A percentile compares a stretch with the other conserved stretches of the same genome.
Evolutionary conservation across 2,113 vertebrate species (phyloP).

Genomic region (Lathamus discolor): DNA sequence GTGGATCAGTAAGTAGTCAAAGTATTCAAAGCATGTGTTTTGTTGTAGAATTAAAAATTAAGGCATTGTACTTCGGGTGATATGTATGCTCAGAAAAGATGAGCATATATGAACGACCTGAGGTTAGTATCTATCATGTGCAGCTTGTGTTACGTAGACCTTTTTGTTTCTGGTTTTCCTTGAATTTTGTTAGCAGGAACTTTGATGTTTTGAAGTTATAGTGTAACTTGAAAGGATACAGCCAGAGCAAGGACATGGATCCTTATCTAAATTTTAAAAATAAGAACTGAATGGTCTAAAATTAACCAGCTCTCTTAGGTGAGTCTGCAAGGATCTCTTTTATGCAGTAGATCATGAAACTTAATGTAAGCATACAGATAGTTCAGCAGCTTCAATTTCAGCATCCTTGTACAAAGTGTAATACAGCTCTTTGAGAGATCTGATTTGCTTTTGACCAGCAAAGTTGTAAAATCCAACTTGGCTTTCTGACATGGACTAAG

Average conservation of each 20-base stretch:
- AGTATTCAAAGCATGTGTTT: not conserved
- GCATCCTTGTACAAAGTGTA: not conserved
- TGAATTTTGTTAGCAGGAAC: conserved; percentile 7
- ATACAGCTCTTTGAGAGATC: not conserved
- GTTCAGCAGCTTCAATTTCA: conserved; percentile 6
- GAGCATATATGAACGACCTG: not conserved
- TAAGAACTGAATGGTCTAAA: not conserved
- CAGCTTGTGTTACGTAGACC: not conserved
- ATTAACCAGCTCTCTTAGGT: not conserved
- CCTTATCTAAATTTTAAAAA: not conserved
- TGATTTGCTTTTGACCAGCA: conserved; percentile 38
- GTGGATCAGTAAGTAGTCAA: not conserved
- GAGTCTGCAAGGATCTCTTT: not conserved
- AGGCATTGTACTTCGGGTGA: conserved; percentile 13
- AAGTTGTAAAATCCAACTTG: conserved; percentile 57
- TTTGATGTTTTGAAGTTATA: not conserved
- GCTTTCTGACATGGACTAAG: conserved; percentile 49
- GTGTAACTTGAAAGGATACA: not conserved
- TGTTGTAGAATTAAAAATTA: not conserved
- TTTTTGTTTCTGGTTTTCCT: not conserved
- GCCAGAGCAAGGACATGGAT: not conserved
- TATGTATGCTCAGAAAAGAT: not conserved
- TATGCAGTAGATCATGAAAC: not conserved
- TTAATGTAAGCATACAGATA: not conserved
- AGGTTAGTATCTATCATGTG: conserved; percentile 23